Evolutionary conservation across 2,888 invertebrate genomes (phyloP).

Genomic region (Idaea dimidiata): DNA sequence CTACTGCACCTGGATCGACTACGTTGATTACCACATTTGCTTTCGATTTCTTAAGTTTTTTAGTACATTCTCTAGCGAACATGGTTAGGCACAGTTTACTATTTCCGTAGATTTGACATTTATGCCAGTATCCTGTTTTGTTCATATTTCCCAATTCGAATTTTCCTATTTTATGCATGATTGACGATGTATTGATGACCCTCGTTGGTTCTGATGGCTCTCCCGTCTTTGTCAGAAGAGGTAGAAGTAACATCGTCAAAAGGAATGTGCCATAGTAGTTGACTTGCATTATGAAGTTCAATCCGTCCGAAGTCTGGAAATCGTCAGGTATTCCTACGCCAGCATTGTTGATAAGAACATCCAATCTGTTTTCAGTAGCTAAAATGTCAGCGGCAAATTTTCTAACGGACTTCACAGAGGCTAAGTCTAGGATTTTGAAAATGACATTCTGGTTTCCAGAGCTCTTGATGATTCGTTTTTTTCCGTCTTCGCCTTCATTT

Average conservation of each 20-base stretch:
- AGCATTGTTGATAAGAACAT: slow-evolving; percentile 94
- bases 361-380: slow-evolving; percentile 85
- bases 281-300: slow-evolving; percentile 94
- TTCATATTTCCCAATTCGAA: slow-evolving; percentile 86
- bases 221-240: slow-evolving; percentile 83
- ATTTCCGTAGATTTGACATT: slow-evolving; percentile 77
- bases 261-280: slow-evolving; percentile 97
- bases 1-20: slow-evolving; percentile 92
- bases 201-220: slow-evolving; percentile 83
- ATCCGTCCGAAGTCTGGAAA: slow-evolving; percentile 86
- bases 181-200: slow-evolving; percentile 89
- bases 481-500: slow-evolving; percentile 56
- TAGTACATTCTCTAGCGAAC: slow-evolving; percentile 86
- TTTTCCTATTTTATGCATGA: slow-evolving; percentile 84
- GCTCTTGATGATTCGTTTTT: slow-evolving; percentile 83
- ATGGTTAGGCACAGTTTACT: slow-evolving; percentile 88
- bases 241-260: slow-evolving; percentile 92
- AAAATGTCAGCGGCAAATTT: slow-evolving; percentile 90
- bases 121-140: slow-evolving; percentile 77
- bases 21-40: slow-evolving; percentile 87
- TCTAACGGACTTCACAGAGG: slow-evolving; percentile 87
- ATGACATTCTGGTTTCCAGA: slow-evolving; percentile 85
- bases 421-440: slow-evolving; percentile 87
- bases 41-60: slow-evolving; percentile 80
- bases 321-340: slow-evolving; percentile 85